phyloP scores from a whole-genome alignment of 1,140 invertebrate species.

The Drosophila takahashii region DNA sequence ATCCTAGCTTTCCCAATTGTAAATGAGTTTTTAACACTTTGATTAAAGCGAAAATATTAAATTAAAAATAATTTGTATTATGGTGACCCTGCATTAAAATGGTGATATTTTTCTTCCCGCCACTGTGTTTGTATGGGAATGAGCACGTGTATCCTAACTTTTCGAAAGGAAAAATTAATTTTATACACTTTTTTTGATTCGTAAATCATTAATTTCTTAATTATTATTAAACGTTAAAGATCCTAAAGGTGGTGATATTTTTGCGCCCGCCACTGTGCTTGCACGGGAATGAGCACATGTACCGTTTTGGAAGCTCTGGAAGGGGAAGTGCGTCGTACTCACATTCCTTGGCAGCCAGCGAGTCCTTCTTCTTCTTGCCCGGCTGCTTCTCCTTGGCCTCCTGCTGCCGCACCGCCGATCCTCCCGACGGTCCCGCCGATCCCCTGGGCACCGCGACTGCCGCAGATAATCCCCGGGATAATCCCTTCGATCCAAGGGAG shows the following conservation, averaged over 20 bases:
- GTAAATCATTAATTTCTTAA: too few species aligned
- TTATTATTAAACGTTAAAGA: too few species aligned
- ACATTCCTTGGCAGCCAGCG: conserved; percentile 25
- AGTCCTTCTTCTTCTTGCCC: neutral
- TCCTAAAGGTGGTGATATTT: neutral
- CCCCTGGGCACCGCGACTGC: neutral
- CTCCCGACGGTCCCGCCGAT: neutral
- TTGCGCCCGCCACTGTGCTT: neutral
- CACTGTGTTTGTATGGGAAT: conserved; percentile 6
- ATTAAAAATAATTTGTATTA: too few species aligned
- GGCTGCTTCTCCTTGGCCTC: neutral
- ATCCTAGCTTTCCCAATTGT: too few species aligned
- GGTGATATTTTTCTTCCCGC: neutral
- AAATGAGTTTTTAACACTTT: neutral
- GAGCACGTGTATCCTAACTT: conserved; percentile 14
- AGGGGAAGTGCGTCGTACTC: conserved; percentile 9
- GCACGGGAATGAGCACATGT: conserved; percentile 27
- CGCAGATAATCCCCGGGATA: neutral
- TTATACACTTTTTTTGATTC: too few species aligned
- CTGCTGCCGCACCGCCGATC: neutral
- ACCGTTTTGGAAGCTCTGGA: neutral
- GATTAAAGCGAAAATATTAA: neutral
- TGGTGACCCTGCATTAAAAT: neutral
- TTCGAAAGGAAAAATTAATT: too few species aligned
- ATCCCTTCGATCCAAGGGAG: conserved; percentile 5